phyloP scores from a whole-genome alignment of 2,113 vertebrate genomes.

The Gambusia affinis region DNA sequence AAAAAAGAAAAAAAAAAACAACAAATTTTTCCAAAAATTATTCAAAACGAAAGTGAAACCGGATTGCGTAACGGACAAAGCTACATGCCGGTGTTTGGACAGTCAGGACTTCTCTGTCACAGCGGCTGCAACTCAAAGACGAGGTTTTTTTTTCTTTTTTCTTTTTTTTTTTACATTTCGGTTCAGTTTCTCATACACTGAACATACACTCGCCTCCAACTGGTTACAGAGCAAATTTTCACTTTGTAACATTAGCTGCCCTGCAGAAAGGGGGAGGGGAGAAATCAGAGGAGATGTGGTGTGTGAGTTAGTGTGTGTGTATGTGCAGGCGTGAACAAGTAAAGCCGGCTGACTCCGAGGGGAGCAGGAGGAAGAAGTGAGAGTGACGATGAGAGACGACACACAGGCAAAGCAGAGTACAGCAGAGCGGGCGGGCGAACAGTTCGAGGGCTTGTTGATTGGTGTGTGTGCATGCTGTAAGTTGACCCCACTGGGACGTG shows the following conservation, averaged over 20 bases:
- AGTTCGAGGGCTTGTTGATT: slow-evolving; percentile 47
- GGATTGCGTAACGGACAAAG: neutral
- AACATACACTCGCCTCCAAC: slow-evolving; percentile 36
- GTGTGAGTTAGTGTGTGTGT: slow-evolving; percentile 2
- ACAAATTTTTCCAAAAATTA: neutral
- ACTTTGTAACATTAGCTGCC: slow-evolving; percentile 42
- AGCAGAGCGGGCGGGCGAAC: slow-evolving; percentile 6
- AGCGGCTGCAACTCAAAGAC: slow-evolving; percentile 43
- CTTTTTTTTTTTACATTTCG: neutral
- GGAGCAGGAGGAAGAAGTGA: slow-evolving; percentile 44
- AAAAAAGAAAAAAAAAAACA: neutral
- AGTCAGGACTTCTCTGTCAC: slow-evolving; percentile 22
- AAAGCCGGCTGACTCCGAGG: slow-evolving; percentile 37
- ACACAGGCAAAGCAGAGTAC: neutral
- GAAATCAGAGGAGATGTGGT: slow-evolving; percentile 10
- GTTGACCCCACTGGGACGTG: slow-evolving; percentile 57
- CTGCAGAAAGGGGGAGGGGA: slow-evolving; percentile 33
- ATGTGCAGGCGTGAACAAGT: slow-evolving; percentile 33
- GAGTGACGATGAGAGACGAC: slow-evolving; percentile 25
- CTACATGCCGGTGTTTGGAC: slow-evolving; percentile 12
- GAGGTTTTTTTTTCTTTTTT: neutral
- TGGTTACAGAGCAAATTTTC: slow-evolving; percentile 32
- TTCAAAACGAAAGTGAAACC: slow-evolving; percentile 7
- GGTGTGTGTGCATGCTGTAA: slow-evolving; percentile 50
- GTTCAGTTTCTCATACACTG: slow-evolving; percentile 34